phyloP scores from a whole-genome alignment of 2,113 vertebrate genomes.

The Epinephelus moara region DNA sequence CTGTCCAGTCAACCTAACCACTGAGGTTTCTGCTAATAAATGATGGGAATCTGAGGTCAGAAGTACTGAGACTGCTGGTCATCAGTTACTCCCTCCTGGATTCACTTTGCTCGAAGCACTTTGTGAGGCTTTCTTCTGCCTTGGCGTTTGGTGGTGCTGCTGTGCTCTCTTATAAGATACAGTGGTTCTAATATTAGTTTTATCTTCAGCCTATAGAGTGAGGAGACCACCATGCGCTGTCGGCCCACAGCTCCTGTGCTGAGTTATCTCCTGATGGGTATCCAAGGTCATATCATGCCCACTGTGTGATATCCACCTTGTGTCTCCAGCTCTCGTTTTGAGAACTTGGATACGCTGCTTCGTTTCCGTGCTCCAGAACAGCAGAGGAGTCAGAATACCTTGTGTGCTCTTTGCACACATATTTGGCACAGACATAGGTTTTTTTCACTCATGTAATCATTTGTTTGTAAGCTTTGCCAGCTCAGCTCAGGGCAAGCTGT shows the following conservation, averaged over 20 bases:
- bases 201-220: slow-evolving; percentile 15
- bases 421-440: slow-evolving; percentile 49
- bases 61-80: not conserved
- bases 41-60: not conserved
- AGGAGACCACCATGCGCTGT: slow-evolving; percentile 8
- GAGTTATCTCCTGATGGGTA: slow-evolving; percentile 9
- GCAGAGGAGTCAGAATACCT: slow-evolving; percentile 25
- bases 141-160: not conserved
- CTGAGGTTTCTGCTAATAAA: not conserved
- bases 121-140: not conserved
- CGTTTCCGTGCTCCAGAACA: not conserved
- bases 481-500: slow-evolving; percentile 69
- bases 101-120: not conserved
- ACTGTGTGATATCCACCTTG: not conserved
- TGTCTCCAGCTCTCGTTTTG: slow-evolving; percentile 1
- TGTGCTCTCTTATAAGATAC: not conserved
- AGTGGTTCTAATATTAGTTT: slow-evolving; percentile 30
- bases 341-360: not conserved
- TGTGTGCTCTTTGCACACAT: slow-evolving; percentile 30
- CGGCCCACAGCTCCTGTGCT: not conserved
- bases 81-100: not conserved
- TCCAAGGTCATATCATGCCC: slow-evolving; percentile 37
- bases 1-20: not conserved
- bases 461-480: slow-evolving; percentile 70
- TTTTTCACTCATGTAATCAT: slow-evolving; percentile 63